Evolutionary conservation across 2,888 invertebrate genomes (phyloP).

Genomic region (Netelia inedita): DNA sequence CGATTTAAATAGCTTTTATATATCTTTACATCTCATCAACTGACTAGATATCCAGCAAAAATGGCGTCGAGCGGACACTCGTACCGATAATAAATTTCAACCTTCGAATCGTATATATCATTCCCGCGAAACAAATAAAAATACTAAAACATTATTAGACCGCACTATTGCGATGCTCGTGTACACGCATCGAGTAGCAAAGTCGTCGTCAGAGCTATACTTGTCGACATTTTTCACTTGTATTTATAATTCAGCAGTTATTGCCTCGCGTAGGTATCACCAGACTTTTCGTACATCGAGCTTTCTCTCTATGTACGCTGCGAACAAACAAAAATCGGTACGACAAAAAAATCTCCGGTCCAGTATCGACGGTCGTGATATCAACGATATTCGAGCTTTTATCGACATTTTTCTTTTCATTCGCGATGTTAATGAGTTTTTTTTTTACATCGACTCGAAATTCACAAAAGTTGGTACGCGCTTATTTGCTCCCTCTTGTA

Average conservation of each 20-base stretch:
- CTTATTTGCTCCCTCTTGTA: conserved; percentile 7
- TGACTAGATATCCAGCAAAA: not conserved
- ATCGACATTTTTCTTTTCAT: not conserved
- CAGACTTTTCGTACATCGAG: not conserved
- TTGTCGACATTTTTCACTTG: conserved; percentile 28
- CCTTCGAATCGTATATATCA: not conserved
- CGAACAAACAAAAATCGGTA: conserved; percentile 26
- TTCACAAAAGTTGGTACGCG: conserved; percentile 38
- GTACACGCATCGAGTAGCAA: conserved; percentile 8
- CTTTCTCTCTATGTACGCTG: conserved; percentile 11
- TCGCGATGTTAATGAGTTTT: conserved; percentile 51
- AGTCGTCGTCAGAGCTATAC: conserved; percentile 24
- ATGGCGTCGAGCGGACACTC: not conserved
- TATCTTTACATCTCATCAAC: not conserved
- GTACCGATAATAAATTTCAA: not conserved
- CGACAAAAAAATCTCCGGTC: conserved; percentile 20
- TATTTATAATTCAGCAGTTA: conserved; percentile 59
- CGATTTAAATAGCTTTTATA: not conserved
- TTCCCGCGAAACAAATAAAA: not conserved
- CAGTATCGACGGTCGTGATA: conserved; percentile 45
- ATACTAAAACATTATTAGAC: not conserved
- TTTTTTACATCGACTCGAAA: conserved; percentile 32
- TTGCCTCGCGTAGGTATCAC: conserved; percentile 40
- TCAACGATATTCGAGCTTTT: not conserved
- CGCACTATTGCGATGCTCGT: not conserved